Conservation (phyloP, 2,888 invertebrate species). For the Uloborus plumipes region DNA sequence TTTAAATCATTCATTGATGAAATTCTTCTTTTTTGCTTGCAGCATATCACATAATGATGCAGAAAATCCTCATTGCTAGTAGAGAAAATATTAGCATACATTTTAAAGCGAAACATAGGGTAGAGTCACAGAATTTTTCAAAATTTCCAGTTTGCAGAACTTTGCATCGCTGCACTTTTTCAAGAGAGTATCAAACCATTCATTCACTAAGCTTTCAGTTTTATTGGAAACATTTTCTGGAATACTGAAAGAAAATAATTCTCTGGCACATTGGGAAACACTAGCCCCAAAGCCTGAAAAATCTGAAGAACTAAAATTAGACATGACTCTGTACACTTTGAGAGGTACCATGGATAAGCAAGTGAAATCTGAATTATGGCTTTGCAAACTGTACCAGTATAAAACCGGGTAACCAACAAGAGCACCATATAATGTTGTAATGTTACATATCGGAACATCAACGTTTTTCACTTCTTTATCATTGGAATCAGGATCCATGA, state of each 20-base stretch:
- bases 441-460: conserved; percentile 16
- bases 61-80: no score
- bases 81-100: no score
- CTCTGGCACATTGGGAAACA: not conserved
- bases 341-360: conserved; percentile 50
- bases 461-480: not conserved
- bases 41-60: no score
- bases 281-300: not conserved
- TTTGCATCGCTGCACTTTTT: no score
- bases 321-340: conserved; percentile 23
- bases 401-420: conserved; percentile 50
- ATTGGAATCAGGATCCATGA: not conserved
- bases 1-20: no score
- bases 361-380: conserved; percentile 15
- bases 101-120: no score
- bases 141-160: no score
- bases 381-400: conserved; percentile 45
- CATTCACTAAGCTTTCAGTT: conserved; percentile 11
- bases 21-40: no score
- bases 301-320: not conserved
- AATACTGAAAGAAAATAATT: conserved; percentile 47
- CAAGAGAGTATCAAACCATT: conserved; percentile 16
- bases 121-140: no score
- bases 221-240: conserved; percentile 27
- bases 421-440: conserved; percentile 37